Conservation (phyloP, 2,797 vertebrate species). For the Enteromius unitaeniatus region DNA sequence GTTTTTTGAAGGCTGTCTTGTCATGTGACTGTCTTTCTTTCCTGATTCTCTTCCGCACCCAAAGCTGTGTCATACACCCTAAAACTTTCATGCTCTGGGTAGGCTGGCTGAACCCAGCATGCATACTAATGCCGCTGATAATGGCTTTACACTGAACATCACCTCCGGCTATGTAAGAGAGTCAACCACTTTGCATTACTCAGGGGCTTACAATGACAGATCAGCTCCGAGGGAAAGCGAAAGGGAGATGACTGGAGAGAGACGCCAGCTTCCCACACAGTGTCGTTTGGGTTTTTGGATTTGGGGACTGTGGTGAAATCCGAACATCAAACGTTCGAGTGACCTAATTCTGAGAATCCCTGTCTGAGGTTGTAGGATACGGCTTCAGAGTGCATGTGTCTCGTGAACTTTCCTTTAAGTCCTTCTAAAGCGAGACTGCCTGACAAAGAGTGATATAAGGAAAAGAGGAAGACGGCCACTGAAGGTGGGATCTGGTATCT, state of each 20-base stretch:
- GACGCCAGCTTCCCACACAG: not conserved
- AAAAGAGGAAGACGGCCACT: not conserved
- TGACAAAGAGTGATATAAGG: not conserved
- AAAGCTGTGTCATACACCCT: conserved; percentile 57
- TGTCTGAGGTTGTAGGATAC: conserved; percentile 22
- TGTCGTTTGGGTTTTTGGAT: conserved; percentile 19
- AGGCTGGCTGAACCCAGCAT: conserved; percentile 51
- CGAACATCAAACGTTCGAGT: conserved; percentile 14
- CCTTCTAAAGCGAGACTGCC: conserved; percentile 5
- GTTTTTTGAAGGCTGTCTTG: not conserved
- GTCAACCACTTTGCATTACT: conserved; percentile 45
- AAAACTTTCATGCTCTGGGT: conserved; percentile 58
- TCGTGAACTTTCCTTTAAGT: conserved; percentile 29
- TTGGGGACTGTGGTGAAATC: conserved; percentile 18
- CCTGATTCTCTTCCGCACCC: not conserved
- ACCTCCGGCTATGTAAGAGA: conserved; percentile 43
- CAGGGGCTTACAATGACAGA: conserved; percentile 34
- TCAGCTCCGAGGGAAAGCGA: conserved; percentile 17
- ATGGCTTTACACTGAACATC: conserved; percentile 46
- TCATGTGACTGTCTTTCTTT: not conserved
- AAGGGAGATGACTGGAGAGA: conserved; percentile 16
- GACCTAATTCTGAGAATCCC: conserved; percentile 33
- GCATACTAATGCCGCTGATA: conserved; percentile 55
- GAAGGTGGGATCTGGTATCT: conserved; percentile 45
- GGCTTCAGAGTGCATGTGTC: not conserved